These are phyloP conservation scores for Gyrodactylus salaris DNA, from an alignment of 1,140 invertebrate genomes.

Conservation along the genomic window DNA sequence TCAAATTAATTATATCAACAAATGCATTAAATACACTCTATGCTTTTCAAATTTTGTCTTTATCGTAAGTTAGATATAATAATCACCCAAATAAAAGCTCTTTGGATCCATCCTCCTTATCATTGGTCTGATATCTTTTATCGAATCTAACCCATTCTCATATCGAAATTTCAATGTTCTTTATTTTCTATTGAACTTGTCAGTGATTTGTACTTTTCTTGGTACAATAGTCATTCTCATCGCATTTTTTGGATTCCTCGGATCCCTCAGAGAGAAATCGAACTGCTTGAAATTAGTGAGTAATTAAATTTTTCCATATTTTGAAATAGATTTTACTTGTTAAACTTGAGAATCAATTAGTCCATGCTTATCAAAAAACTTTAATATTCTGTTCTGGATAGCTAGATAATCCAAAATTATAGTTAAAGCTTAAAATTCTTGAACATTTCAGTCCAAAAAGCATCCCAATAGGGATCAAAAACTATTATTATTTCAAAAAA, in stretches of 20 bases:
- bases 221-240: neutral
- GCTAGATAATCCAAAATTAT: too few relatives aligned
- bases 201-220: neutral
- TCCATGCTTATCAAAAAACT: too few relatives aligned
- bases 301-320: too few relatives aligned
- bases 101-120: neutral
- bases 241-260: neutral
- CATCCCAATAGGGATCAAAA: too few relatives aligned
- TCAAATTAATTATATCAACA: neutral
- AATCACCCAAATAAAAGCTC: neutral
- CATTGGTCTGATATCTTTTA: neutral
- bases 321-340: too few relatives aligned
- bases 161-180: neutral
- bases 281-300: neutral
- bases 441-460: too few relatives aligned
- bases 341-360: too few relatives aligned
- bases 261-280: neutral
- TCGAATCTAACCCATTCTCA: neutral
- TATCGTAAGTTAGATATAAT: neutral
- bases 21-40: neutral
- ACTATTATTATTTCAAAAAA: too few relatives aligned
- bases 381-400: too few relatives aligned
- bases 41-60: neutral
- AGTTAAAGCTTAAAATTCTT: too few relatives aligned
- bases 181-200: neutral